Conservation (phyloP, 53 echinoderm and acorn worm species). For the Stichopus horrens region DNA sequence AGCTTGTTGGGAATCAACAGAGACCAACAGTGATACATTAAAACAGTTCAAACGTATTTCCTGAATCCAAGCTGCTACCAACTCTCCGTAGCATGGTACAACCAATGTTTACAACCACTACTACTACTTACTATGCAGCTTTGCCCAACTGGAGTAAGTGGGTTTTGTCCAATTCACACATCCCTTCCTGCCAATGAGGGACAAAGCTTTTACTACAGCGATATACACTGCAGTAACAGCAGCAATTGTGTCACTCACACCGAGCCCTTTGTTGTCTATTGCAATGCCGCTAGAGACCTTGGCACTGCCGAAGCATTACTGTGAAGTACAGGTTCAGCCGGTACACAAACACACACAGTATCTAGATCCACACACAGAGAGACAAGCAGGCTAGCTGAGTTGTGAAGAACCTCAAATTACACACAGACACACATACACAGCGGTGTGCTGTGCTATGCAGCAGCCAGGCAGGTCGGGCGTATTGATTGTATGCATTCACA, state of each 20-base stretch:
- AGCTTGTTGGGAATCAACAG: neutral
- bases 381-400: neutral
- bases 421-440: conserved; percentile 5
- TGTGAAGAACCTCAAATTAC: conserved; percentile 21
- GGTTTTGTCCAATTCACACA: conserved; percentile 32
- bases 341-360: conserved; percentile 3
- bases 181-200: conserved; percentile 3
- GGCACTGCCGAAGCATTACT: conserved; percentile 11
- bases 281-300: conserved; percentile 22
- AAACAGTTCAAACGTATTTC: neutral
- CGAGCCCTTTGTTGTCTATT: conserved; percentile 34
- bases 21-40: neutral
- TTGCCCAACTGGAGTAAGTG: neutral
- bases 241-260: conserved; percentile 9
- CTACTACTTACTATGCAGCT: neutral
- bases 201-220: conserved; percentile 26
- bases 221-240: too few relatives aligned
- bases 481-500: conserved; percentile 3
- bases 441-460: neutral
- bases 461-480: neutral
- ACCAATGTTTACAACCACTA: neutral
- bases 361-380: neutral
- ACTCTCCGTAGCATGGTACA: neutral
- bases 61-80: neutral
- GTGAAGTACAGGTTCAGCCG: neutral